A percentile compares a stretch with the other conserved stretches of the same genome.
Evolutionary conservation across 2,888 invertebrate genomes (phyloP).

Genomic region (Idaea dimidiata): DNA sequence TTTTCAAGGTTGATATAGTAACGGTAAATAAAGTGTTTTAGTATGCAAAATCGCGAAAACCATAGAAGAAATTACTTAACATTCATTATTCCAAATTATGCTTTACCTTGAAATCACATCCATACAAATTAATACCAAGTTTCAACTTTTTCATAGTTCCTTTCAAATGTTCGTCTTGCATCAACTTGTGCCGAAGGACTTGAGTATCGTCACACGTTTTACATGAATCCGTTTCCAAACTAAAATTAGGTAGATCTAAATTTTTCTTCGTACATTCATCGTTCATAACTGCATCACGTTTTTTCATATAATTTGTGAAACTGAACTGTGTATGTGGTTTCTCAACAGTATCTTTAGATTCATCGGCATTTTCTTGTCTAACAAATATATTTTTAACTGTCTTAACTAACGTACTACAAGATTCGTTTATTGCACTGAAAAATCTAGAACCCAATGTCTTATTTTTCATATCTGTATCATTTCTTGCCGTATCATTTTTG

Average conservation of each 20-base stretch:
- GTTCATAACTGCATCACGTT: constrained; percentile 45
- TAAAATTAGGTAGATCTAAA: constrained; percentile 18
- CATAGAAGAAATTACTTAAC: no score
- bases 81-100: no score
- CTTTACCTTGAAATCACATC: constrained; percentile 71
- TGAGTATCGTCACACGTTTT: constrained; percentile 61
- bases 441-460: constrained; percentile 50
- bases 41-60: constrained; percentile 1
- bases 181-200: constrained; percentile 49
- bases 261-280: constrained; percentile 20
- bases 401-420: constrained; percentile 59
- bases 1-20: no score
- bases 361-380: constrained; percentile 13
- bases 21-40: no score
- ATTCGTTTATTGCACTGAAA: constrained; percentile 58
- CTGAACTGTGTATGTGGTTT: constrained; percentile 44
- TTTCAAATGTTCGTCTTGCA: constrained; percentile 48
- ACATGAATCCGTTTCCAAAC: constrained; percentile 39
- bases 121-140: constrained; percentile 68
- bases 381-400: constrained; percentile 59
- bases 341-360: constrained; percentile 9
- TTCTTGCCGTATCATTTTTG: background rate
- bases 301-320: constrained; percentile 62
- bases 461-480: constrained; percentile 34
- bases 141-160: constrained; percentile 63